Evolutionary conservation across 2,113 vertebrate genomes (phyloP), one percentile per base, ranked within the genome.

Genomic region (Chaenocephalus aceratus): DNA sequence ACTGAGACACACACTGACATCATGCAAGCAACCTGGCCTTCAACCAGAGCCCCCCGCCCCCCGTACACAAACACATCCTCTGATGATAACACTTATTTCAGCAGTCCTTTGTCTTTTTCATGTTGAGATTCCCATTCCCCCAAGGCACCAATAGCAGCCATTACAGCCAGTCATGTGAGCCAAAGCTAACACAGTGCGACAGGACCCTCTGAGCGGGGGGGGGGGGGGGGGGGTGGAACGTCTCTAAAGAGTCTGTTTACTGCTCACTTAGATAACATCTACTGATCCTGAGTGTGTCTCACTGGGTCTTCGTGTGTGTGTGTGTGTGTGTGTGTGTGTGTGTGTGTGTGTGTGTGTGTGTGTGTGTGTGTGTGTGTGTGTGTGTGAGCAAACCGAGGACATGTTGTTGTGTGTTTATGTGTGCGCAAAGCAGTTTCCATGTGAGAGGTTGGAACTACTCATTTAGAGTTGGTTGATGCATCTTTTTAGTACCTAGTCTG

Each of bases 201-300:
- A 36, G 36, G 60, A 73, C 52, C 52, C 75, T n/a, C n/a, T n/a
- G n/a, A n/a, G n/a, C n/a, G n/a, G n/a, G 5, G 36, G 36, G 36
- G 3, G 36, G 36, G 36, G 3, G 5, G 1, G 36, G 36, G 57
- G 30, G 75, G 86, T 88, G 80, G 12, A 54, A 12, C 26, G 16
- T 45, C 82, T 83, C 80, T 88, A 87, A 90, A 92, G 78, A 82
- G 81, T 87, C 79, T 89, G 87, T 89, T 89, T 93, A 79, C 86
- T 82, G 88, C 88, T 93, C 87, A 86, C 87, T 94, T 91, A 89
- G 88, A 88, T 89, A 79, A 91, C 88, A 86, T 91, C 86, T 58
- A 76, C 74, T 69, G 60, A 89, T 84, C 73, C 67, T 49, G 57
- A 64, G 78, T 68, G 64, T 18, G 45, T 51, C 66, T 41, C 36